A percentile compares a stretch with the other conserved stretches of the same genome.
These are phyloP conservation scores for Callyntrura guangdongensis DNA, from an alignment of 2,888 invertebrate species.

Conservation along the genomic window DNA sequence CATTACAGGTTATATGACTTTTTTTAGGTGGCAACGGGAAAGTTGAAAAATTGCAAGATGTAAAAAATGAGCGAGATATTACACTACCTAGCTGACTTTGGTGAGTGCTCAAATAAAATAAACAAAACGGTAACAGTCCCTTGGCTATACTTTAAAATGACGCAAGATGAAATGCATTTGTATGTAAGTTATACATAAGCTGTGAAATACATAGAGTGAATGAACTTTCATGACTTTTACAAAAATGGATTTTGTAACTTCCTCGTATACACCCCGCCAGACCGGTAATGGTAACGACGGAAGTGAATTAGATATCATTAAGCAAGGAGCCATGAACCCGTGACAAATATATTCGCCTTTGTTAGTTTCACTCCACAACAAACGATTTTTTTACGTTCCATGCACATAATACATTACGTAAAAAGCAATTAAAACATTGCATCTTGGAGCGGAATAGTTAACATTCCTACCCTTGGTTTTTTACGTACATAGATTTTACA, in stretches of 20 bases:
- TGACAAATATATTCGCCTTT: constrained; percentile 5
- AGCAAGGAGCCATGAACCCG: constrained; percentile 24
- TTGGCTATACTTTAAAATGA: constrained; percentile 14
- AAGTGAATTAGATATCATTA: constrained; percentile 32
- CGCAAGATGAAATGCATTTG: background rate
- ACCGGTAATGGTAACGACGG: constrained; percentile 32
- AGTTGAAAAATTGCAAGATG: constrained; percentile 47
- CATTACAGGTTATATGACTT: constrained; percentile 14
- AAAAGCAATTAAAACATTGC: no score
- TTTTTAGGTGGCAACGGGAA: background rate
- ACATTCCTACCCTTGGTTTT: no score
- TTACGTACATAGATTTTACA: no score
- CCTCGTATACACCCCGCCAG: constrained; percentile 8
- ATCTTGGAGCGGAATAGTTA: no score
- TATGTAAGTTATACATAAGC: background rate
- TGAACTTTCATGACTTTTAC: constrained; percentile 70
- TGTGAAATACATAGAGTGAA: constrained; percentile 62
- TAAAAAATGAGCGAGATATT: constrained; percentile 47
- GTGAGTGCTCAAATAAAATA: constrained; percentile 19
- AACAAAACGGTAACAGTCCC: constrained; percentile 3
- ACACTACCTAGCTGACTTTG: background rate
- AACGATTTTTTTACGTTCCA: background rate
- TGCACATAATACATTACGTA: background rate
- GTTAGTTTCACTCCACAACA: background rate
- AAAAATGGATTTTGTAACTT: constrained; percentile 27